Conservation (phyloP, 2,113 vertebrate species). For the Daphoenositta chrysoptera region DNA sequence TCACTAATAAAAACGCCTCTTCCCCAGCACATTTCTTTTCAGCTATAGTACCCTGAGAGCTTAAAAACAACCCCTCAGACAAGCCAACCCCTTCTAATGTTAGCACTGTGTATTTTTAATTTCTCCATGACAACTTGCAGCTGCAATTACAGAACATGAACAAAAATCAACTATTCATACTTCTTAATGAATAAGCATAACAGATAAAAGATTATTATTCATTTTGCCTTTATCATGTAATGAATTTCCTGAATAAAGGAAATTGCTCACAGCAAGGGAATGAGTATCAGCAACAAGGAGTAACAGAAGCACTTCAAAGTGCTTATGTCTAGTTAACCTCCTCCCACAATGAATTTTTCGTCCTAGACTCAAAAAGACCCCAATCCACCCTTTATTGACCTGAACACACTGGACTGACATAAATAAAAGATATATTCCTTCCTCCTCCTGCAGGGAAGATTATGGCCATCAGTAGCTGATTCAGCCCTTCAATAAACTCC, state of each 20-base stretch:
- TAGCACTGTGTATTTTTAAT: neutral
- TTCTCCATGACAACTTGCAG: neutral
- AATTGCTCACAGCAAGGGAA: neutral
- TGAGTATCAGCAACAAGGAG: neutral
- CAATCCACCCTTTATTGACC: neutral
- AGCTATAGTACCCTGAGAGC: neutral
- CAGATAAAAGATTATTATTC: neutral
- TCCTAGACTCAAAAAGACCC: neutral
- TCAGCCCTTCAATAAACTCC: neutral
- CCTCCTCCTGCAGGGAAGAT: neutral
- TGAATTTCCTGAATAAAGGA: neutral
- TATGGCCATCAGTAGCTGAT: neutral
- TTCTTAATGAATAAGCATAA: slow-evolving; percentile 12
- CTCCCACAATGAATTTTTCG: neutral
- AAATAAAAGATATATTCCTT: neutral
- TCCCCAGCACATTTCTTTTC: neutral
- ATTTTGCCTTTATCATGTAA: slow-evolving; percentile 7
- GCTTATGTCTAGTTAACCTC: neutral
- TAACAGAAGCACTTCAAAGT: neutral
- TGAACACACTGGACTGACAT: neutral
- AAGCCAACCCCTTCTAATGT: neutral
- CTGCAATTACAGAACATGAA: neutral
- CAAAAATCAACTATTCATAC: neutral
- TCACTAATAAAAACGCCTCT: neutral
- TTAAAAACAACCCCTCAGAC: neutral